Conservation (phyloP, 2,888 invertebrate species). For the Zelleria hepariella region DNA sequence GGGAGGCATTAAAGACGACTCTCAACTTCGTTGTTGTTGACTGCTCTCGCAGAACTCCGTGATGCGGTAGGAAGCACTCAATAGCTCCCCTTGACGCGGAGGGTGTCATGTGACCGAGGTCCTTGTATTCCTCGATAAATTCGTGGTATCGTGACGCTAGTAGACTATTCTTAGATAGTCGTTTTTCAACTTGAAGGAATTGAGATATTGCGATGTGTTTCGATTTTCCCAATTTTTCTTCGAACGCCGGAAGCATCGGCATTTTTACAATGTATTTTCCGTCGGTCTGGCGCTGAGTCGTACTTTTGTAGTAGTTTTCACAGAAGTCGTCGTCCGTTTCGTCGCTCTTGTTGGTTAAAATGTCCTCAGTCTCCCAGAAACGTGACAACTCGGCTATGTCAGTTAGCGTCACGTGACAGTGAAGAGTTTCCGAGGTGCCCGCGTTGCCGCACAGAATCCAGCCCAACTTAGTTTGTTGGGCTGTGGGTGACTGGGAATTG, state of each 20-base stretch:
- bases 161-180: neutral
- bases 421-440: slow-evolving; percentile 9
- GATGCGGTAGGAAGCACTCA: slow-evolving; percentile 6
- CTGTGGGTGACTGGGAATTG: slow-evolving; percentile 5
- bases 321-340: slow-evolving; percentile 10
- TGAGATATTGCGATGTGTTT: slow-evolving; percentile 9
- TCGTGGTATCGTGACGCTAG: neutral
- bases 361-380: slow-evolving; percentile 13
- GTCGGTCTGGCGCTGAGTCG: slow-evolving; percentile 1
- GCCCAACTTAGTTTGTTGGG: slow-evolving; percentile 12
- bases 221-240: slow-evolving; percentile 11
- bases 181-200: slow-evolving; percentile 9
- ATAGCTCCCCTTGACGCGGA: neutral
- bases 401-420: slow-evolving; percentile 12
- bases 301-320: slow-evolving; percentile 11
- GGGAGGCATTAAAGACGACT: slow-evolving; percentile 7
- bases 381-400: slow-evolving; percentile 11
- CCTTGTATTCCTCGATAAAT: slow-evolving; percentile 6
- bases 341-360: neutral
- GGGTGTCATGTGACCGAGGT: slow-evolving; percentile 6
- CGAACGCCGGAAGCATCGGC: slow-evolving; percentile 9
- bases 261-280: slow-evolving; percentile 14
- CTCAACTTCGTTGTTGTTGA: slow-evolving; percentile 8
- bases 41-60: slow-evolving; percentile 1
- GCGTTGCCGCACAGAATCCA: slow-evolving; percentile 10